Percentiles rank a stretch among this genome's conserved stretches.
Conservation (phyloP, 37 sponge, comb jelly and placozoan species). For the Lycopodina hypogea region DNA sequence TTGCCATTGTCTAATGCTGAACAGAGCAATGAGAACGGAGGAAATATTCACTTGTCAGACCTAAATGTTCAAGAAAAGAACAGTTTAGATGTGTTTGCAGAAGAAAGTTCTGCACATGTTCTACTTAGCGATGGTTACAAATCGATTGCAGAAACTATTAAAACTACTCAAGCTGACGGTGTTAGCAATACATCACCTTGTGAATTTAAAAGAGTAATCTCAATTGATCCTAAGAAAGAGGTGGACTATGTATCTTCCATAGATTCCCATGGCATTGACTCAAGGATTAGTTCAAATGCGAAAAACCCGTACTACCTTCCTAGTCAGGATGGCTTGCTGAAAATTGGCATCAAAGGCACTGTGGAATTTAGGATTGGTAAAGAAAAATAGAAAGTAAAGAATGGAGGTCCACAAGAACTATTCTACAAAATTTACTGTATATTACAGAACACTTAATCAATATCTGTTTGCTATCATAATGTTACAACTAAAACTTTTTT, state of each 20-base stretch:
- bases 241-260: background rate
- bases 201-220: too few relatives aligned
- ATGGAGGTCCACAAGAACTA: too few relatives aligned
- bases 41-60: background rate
- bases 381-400: too few relatives aligned
- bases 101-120: too few relatives aligned
- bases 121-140: too few relatives aligned
- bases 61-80: background rate
- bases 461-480: too few relatives aligned
- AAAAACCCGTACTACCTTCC: slow-evolving; percentile 9
- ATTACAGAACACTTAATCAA: too few relatives aligned
- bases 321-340: background rate
- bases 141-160: background rate
- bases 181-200: background rate
- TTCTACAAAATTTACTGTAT: too few relatives aligned
- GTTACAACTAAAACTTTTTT: too few relatives aligned
- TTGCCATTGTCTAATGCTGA: too few relatives aligned
- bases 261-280: slow-evolving; percentile 4
- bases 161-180: background rate
- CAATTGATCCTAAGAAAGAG: background rate
- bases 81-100: background rate
- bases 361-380: background rate
- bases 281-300: background rate
- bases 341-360: background rate
- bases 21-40: too few relatives aligned